Conservation (phyloP, 2,113 vertebrate species). For the Catharus bicknelli region DNA sequence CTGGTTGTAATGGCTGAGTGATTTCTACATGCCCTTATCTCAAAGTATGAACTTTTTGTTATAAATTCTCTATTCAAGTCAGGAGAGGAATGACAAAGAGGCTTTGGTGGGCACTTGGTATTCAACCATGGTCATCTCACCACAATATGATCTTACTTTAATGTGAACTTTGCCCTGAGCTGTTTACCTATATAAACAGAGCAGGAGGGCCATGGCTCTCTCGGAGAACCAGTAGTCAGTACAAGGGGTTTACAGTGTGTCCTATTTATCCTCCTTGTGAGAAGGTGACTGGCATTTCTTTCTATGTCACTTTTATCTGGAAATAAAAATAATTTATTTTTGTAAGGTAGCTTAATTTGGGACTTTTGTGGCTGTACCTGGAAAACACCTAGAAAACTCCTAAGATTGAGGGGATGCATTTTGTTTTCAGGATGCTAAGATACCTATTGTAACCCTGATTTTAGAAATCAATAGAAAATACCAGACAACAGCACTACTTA, state of each 20-base stretch:
- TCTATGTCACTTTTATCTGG: not conserved
- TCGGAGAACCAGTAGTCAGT: not conserved
- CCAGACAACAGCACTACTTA: not conserved
- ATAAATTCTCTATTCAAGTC: not conserved
- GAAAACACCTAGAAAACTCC: not conserved
- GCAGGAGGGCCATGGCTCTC: not conserved
- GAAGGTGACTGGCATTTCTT: not conserved
- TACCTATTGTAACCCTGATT: not conserved
- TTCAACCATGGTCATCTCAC: not conserved
- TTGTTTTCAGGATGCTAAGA: not conserved
- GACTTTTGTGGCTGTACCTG: not conserved
- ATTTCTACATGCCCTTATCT: not conserved
- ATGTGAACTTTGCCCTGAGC: not conserved
- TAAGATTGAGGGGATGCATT: not conserved
- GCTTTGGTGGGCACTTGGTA: not conserved
- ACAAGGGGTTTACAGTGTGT: not conserved
- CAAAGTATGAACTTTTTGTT: not conserved
- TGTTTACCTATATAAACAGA: not conserved
- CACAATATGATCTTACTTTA: not conserved
- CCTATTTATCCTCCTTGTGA: not conserved
- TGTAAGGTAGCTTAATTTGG: not conserved
- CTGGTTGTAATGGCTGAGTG: not conserved
- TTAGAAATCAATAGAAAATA: not conserved
- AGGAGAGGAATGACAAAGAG: not conserved
- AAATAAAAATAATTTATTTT: not conserved